These are phyloP conservation scores for Parnassius glacialis DNA, from an alignment of 2,888 invertebrate genomes.

Conservation along the genomic window DNA sequence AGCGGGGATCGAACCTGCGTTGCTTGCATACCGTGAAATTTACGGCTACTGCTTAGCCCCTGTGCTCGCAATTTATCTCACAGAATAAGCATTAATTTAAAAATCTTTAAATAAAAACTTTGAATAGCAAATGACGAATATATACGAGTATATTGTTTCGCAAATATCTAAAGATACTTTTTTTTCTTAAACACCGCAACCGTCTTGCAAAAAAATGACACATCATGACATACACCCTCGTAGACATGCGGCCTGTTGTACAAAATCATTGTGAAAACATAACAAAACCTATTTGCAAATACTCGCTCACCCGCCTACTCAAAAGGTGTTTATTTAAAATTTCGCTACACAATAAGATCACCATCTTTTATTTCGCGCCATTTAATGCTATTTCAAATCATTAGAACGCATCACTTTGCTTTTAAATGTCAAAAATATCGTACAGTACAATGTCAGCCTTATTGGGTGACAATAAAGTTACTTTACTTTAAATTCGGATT, in stretches of 20 bases:
- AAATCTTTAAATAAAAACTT: too few relatives aligned
- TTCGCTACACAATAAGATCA: constrained; percentile 67
- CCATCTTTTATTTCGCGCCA: constrained; percentile 76
- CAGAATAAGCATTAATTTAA: too few relatives aligned
- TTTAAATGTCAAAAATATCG: constrained; percentile 35
- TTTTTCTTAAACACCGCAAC: constrained; percentile 9
- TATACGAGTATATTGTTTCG: too few relatives aligned
- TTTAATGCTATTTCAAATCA: constrained; percentile 73
- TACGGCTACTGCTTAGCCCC: too few relatives aligned
- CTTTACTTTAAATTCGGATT: neutral
- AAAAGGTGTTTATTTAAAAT: constrained; percentile 80
- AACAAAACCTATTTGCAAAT: constrained; percentile 79
- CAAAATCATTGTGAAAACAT: constrained; percentile 57
- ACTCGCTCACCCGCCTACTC: constrained; percentile 77
- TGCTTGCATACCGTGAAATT: too few relatives aligned
- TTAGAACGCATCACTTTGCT: constrained; percentile 41
- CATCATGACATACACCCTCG: constrained; percentile 29
- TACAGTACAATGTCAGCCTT: constrained; percentile 41
- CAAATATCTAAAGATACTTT: too few relatives aligned
- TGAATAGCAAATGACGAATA: too few relatives aligned
- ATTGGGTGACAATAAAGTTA: constrained; percentile 34
- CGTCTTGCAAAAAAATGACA: constrained; percentile 18
- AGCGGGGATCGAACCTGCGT: too few relatives aligned
- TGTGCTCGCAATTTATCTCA: too few relatives aligned
- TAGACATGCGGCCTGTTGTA: constrained; percentile 39